Evolutionary conservation across 1,140 invertebrate species (phyloP).

Genomic region (Megalopta genalis): DNA sequence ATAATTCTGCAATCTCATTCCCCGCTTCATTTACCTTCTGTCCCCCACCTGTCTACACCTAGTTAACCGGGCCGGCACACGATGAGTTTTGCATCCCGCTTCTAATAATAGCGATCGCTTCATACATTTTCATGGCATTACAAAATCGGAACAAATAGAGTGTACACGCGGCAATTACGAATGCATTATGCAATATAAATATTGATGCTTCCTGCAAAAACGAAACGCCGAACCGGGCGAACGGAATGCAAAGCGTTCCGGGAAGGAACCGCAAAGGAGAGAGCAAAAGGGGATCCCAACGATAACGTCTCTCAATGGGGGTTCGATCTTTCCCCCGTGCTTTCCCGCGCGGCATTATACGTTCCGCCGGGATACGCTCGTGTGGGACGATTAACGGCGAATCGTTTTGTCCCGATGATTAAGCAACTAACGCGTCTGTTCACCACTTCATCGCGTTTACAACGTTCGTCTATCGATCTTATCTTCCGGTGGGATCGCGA

Average conservation of each 20-base stretch:
- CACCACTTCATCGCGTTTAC: background rate
- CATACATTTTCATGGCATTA: slow-evolving; percentile 81
- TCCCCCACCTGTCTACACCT: slow-evolving; percentile 65
- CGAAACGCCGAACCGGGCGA: slow-evolving; percentile 67
- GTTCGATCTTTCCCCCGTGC: slow-evolving; percentile 16
- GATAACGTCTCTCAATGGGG: slow-evolving; percentile 56
- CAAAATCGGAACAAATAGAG: slow-evolving; percentile 80
- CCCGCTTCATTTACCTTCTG: slow-evolving; percentile 70
- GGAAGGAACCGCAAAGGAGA: slow-evolving; percentile 53
- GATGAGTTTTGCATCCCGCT: slow-evolving; percentile 74
- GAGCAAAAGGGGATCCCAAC: slow-evolving; percentile 41
- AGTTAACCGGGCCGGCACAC: slow-evolving; percentile 64
- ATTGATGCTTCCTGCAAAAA: slow-evolving; percentile 80
- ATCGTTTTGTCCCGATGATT: background rate
- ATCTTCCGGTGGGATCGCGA: no score
- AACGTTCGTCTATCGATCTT: no score
- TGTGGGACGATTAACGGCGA: background rate
- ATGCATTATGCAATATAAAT: slow-evolving; percentile 81
- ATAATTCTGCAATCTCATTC: slow-evolving; percentile 70
- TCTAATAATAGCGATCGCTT: slow-evolving; percentile 79
- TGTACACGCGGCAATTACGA: slow-evolving; percentile 78
- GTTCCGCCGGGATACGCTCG: background rate
- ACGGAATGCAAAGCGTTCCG: slow-evolving; percentile 75
- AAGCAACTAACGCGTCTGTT: background rate
- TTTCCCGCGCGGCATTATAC: background rate